Conservation (phyloP, 2,797 vertebrate genomes). For the Poeciliopsis paucimaculata region DNA sequence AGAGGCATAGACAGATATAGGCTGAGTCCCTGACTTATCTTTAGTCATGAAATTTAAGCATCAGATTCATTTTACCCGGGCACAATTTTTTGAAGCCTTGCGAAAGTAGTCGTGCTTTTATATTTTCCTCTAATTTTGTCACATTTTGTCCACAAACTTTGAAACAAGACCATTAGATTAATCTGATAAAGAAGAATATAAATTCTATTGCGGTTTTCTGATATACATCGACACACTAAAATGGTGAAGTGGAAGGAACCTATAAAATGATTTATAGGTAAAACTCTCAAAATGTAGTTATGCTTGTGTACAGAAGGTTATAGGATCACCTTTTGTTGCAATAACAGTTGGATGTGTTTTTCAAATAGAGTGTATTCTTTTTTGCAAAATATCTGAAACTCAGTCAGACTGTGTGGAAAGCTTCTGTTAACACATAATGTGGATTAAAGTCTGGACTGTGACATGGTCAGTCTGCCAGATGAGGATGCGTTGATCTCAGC, state of each 20-base stretch:
- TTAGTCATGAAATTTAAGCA: slow-evolving; percentile 72
- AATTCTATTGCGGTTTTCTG: neutral
- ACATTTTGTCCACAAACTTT: neutral
- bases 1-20: slow-evolving; percentile 59
- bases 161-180: neutral
- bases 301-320: neutral
- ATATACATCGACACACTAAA: neutral
- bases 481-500: neutral
- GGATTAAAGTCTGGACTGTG: neutral
- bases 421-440: neutral
- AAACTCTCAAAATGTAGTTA: neutral
- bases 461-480: neutral
- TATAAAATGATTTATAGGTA: neutral
- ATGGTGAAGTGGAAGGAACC: neutral
- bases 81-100: slow-evolving; percentile 23
- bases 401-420: neutral
- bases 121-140: neutral
- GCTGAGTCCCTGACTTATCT: slow-evolving; percentile 52
- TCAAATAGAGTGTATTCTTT: neutral
- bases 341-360: neutral
- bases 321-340: neutral
- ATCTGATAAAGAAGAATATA: neutral
- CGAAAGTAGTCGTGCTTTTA: neutral
- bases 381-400: neutral
- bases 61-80: slow-evolving; percentile 63